Evolutionary conservation across 2,113 vertebrate genomes (phyloP).

Genomic region (Zapornia atra): DNA sequence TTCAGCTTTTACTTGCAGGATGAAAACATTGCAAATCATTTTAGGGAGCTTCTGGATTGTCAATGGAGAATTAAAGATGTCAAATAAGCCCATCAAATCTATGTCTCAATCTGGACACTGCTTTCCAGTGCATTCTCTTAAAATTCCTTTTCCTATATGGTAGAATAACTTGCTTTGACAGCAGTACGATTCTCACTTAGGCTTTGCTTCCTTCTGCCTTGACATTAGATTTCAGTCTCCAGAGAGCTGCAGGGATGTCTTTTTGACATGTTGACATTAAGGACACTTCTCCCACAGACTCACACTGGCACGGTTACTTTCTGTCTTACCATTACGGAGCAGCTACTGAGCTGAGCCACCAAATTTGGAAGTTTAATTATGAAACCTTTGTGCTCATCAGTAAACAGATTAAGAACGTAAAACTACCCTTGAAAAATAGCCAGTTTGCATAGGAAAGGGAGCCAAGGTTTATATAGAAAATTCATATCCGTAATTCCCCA

Average conservation of each 20-base stretch:
- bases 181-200: constrained; percentile 6
- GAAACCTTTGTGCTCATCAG: neutral
- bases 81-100: constrained; percentile 52
- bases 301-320: neutral
- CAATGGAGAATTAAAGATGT: constrained; percentile 55
- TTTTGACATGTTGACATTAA: constrained; percentile 63
- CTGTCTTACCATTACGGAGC: neutral
- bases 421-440: neutral
- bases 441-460: neutral
- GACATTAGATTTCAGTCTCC: constrained; percentile 55
- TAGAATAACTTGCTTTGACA: constrained; percentile 61
- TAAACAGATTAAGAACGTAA: neutral
- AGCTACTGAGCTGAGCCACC: neutral
- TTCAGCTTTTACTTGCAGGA: constrained; percentile 65
- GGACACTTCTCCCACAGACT: constrained; percentile 58
- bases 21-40: constrained; percentile 69
- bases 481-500: constrained; percentile 7
- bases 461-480: neutral
- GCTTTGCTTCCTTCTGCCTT: constrained; percentile 52
- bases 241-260: constrained; percentile 54
- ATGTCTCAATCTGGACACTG: constrained; percentile 50
- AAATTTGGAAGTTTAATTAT: constrained; percentile 3
- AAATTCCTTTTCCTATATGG: constrained; percentile 26
- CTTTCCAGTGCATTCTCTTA: constrained; percentile 40
- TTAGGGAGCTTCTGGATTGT: constrained; percentile 50